Evolutionary conservation across 2,888 invertebrate genomes (phyloP).

Genomic region (Latheticus oryzae): DNA sequence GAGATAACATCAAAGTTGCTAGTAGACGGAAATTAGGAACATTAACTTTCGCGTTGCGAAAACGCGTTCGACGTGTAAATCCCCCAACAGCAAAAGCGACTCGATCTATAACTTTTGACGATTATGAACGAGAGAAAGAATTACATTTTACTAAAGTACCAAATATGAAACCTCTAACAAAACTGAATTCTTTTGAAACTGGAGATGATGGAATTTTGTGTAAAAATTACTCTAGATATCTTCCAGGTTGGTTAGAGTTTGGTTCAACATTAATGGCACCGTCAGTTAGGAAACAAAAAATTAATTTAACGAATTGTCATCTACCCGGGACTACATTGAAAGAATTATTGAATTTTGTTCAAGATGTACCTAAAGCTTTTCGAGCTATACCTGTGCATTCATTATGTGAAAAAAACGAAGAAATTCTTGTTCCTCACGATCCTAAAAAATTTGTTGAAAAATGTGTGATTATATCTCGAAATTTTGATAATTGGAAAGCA

Average conservation of each 20-base stretch:
- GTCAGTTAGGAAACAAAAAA: conserved; percentile 69
- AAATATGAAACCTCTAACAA: conserved; percentile 45
- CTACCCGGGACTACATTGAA: conserved; percentile 64
- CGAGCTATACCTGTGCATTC: conserved; percentile 63
- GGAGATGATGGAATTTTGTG: conserved; percentile 70
- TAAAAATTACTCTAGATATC: conserved; percentile 67
- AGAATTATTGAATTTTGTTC: conserved; percentile 68
- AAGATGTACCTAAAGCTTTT: conserved; percentile 66
- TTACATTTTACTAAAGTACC: conserved; percentile 38
- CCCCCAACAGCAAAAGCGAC: conserved; percentile 55
- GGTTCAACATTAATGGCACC: conserved; percentile 70
- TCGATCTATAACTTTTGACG: conserved; percentile 58
- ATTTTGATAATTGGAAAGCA: conserved; percentile 73
- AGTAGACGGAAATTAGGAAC: conserved; percentile 50
- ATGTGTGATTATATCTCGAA: conserved; percentile 72
- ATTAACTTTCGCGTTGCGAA: conserved; percentile 48
- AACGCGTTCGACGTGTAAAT: conserved; percentile 50
- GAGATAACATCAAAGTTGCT: conserved; percentile 45
- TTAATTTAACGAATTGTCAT: conserved; percentile 65
- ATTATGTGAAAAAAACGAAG: conserved; percentile 54
- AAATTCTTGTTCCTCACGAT: conserved; percentile 64
- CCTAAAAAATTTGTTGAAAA: conserved; percentile 62
- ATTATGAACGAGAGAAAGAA: conserved; percentile 49
- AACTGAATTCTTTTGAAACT: conserved; percentile 60
- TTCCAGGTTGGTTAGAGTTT: conserved; percentile 73